Base-by-base conservation (phyloP, 2,888 invertebrate genomes). In the Spatulosminthurus flaviceps region DNA sequence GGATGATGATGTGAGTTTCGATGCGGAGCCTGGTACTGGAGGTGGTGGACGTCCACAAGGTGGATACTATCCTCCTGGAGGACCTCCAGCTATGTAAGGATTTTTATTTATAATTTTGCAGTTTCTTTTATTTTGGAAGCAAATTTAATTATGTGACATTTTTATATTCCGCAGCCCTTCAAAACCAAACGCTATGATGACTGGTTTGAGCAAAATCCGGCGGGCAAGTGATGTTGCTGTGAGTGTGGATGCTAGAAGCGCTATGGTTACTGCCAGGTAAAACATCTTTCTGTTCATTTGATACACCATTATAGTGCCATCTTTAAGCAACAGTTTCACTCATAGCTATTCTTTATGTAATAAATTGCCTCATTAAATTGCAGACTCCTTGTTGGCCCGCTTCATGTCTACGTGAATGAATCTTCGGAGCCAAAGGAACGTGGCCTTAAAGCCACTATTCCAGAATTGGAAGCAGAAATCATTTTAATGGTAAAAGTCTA, bases 401-500 rank as follows among this genome's bases (percentile, higher is more conserved):
- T 85, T 51, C 77, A 83, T 73, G 83, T 85, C 0, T 76, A 81
- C 64, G 83, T 85, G 34, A 85, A 84, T 66, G 85, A 85, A n/a
- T 85, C 85, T 4, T 66, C 73, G 5, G 85, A 85, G 77, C 85
- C 84, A 61, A 82, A 84, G 79, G 85, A 85, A 43, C 82, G 81
- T 64, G 83, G 83, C 69, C 83, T 85, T n/a, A 82, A 82, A 71
- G 85, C 85, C 9, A 84, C 84, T 11, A 85, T 85, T 74, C 85
- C 85, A 43, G 85, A 85, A 79, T 73, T 85, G 29, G 85, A 85
- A 67, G 85, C 85, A 24, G 85, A 85, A 71, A 82, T 85, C 69
- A 79, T 84, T 21, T 77, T 85, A 4, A 85, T 85, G 85, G 84
- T 84, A 67, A 66, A 76, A n/a, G n/a, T n/a, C n/a, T n/a, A n/a